A percentile compares a stretch with the other conserved stretches of the same genome.
These are phyloP conservation scores for Pituophis catenifer DNA, from an alignment of 2,113 vertebrate species.

Conservation along the genomic window DNA sequence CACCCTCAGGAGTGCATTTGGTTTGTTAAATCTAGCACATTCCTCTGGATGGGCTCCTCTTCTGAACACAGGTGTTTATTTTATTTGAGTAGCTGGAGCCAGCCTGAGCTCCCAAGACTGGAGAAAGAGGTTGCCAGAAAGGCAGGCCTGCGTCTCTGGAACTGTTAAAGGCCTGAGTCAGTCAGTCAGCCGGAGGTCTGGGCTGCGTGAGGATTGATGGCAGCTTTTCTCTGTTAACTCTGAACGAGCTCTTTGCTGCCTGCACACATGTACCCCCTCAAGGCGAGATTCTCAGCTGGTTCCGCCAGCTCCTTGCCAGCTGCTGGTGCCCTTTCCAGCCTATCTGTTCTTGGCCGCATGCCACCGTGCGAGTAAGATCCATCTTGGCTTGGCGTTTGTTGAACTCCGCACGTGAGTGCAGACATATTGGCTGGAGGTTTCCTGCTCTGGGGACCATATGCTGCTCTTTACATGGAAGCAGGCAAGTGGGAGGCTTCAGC, in stretches of 20 bases:
- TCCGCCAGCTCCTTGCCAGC: neutral
- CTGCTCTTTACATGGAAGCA: neutral
- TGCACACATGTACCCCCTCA: neutral
- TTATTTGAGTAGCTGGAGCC: neutral
- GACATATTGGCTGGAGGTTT: neutral
- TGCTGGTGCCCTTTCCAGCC: neutral
- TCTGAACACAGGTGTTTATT: neutral
- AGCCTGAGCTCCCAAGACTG: neutral
- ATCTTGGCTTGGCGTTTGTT: neutral
- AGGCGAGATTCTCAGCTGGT: neutral
- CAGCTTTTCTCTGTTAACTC: neutral
- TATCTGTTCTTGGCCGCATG: neutral
- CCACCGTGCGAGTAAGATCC: neutral
- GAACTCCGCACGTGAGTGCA: fast-evolving
- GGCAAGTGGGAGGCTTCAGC: constrained; percentile 1
- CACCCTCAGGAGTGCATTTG: neutral
- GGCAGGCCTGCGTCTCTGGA: neutral
- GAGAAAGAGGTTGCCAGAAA: neutral
- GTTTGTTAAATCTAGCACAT: neutral
- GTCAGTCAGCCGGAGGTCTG: neutral
- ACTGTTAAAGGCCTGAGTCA: neutral
- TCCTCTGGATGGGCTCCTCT: neutral
- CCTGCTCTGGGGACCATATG: constrained; percentile 1
- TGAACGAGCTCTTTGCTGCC: neutral
- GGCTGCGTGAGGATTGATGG: neutral